Conservation (phyloP, 2,797 vertebrate genomes). For the Lagocephalus sceleratus region DNA sequence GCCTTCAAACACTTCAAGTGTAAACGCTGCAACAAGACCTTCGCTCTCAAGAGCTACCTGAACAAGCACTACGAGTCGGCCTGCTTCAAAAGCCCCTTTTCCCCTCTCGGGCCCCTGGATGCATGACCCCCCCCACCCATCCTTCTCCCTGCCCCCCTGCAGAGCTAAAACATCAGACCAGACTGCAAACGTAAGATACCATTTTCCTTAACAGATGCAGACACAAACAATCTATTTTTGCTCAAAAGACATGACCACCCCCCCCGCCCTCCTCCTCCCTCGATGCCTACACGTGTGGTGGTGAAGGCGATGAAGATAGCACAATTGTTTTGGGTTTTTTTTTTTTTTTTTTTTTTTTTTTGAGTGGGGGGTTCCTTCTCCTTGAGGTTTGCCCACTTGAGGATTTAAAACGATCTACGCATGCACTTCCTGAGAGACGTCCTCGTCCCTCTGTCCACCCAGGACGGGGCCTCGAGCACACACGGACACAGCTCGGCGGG, state of each 20-base stretch:
- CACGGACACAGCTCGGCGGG: constrained; percentile 42
- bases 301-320: constrained; percentile 72
- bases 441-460: constrained; percentile 52
- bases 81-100: constrained; percentile 89
- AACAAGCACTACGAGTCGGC: constrained; percentile 97
- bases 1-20: constrained; percentile 97
- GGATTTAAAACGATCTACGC: constrained; percentile 76
- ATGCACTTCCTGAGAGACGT: constrained; percentile 74
- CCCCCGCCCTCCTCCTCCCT: constrained; percentile 30
- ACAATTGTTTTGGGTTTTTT: constrained; percentile 71
- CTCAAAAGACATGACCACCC: constrained; percentile 59
- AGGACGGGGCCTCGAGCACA: constrained; percentile 59
- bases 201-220: constrained; percentile 60
- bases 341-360: too few species aligned
- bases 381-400: constrained; percentile 76
- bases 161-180: constrained; percentile 47
- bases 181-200: constrained; percentile 60
- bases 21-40: constrained; percentile 95
- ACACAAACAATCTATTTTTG: constrained; percentile 70
- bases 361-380: constrained; percentile 53
- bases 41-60: constrained; percentile 96
- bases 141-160: constrained; percentile 36
- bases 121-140: constrained; percentile 72
- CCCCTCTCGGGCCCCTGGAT: constrained; percentile 77
- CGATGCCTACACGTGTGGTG: constrained; percentile 41